Base-by-base conservation (phyloP, 2,113 vertebrate genomes). In the Reinhardtius hippoglossoides region DNA sequence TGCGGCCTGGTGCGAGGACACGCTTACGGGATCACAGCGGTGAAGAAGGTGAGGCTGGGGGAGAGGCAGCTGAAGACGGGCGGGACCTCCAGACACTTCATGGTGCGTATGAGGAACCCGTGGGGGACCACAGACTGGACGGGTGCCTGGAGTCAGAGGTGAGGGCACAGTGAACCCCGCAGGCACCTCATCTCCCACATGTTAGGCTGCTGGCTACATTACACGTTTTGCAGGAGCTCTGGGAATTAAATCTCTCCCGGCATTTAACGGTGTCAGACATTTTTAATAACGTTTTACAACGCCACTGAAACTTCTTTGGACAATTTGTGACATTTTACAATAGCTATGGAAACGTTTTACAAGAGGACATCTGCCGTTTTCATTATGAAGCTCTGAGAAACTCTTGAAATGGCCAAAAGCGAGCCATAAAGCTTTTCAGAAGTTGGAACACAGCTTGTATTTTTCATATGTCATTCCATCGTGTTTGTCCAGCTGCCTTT, bases 81-180 rank as follows among this genome's bases (percentile, higher is more conserved):
- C 3, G 89, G 80, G 2, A 52, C 52, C 9, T 48, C 86, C 55
- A 91, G 93, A n/a, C 76, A 95, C 66, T 85, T 89, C 48, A 92
- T 96, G 94, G 85, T 95, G 78, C 93, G 95, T 60, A 92, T 94
- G 91, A 93, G 93, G 72, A 96, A 96, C 91, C 95, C 95, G 0
- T 96, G 95, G 91, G 95, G 95, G 52, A 95, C 92, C 18, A 89
- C 93, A 0, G 94, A 96, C 83, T 96, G 95, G 95, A 95, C 87
- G 1, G 95, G 95, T 0, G 85, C 94, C 71, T 96, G 95, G 95
- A 95, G 95, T 74, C 93, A 94, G 57, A 83, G 93, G 95, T 95
- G 77, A 92, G 88, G 61, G 9, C n/a, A 56, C 21, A 12, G 5
- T 70, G 0, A 70, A 65, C 63, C 40, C n/a, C 16, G 46, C 15